Base-by-base conservation (phyloP, 37 sponge, comb jelly and placozoan species). In the Ephydatia muelleri region DNA sequence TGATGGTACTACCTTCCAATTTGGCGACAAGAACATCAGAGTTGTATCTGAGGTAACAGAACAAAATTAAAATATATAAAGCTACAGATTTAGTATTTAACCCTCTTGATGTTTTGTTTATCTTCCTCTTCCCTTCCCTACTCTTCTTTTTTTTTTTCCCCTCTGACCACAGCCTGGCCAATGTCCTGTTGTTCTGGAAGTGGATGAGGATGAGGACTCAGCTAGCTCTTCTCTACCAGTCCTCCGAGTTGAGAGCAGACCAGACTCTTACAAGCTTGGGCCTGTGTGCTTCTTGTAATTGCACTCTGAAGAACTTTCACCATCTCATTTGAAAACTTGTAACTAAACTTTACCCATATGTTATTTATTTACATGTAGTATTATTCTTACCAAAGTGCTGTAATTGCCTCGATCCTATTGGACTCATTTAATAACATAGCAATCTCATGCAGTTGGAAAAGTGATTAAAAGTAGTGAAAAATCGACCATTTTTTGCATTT, bases 101-200 rank as follows among this genome's bases (percentile, higher is more conserved):
- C 72, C 72, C 30, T 33, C 30, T 68, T 29, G 30, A 68, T 29
- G 5, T 28, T 9, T 13, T 1, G 28, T 71, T 1, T 9, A 3
- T 43, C 19, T 57, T 14, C 57, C 57, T 14, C 16, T 33, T 9
- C 30, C 72, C 72, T 37, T 27, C 76, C 76, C 35, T 38, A 8
- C 11, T 68, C 5, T n/a, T 28, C 72, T n/a, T 71, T 13, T 16
- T 14, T 65, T 21, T 65, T 65, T 21, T 65, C 66, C 72, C 30
- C 25, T 71, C 72, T n/a, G 3, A 8, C 13, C 48, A 26, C 72
- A 89, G 90, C 90, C 90, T 84, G 90, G 90, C 43, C 81, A 89
- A 34, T 89, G 90, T 34, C 90, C 90, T 21, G 90, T 89, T 16
- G 85, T 89, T 8, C 80, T 89, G 37, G 90, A 89, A 36, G 80